Conservation (phyloP, 2,888 invertebrate species). For the Cacoxenus indagator region DNA sequence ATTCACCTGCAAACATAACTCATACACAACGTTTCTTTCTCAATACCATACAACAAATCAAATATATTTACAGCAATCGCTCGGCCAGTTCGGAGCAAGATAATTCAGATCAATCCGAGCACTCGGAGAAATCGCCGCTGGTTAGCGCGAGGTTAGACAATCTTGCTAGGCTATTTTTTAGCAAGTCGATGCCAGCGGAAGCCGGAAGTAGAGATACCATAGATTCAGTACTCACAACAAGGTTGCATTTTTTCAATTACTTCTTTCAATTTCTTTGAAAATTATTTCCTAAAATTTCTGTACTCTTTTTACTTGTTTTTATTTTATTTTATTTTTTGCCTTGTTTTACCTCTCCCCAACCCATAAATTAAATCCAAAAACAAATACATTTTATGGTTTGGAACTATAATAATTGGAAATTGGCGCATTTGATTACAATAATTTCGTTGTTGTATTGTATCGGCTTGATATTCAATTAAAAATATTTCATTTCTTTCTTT, state of each 20-base stretch:
- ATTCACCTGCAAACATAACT: no score
- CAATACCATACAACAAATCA: constrained; percentile 13
- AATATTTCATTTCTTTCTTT: no score
- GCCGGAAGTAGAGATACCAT: constrained; percentile 71
- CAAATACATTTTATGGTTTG: no score
- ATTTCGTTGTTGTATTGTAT: no score
- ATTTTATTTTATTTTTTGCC: no score
- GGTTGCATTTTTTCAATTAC: constrained; percentile 63
- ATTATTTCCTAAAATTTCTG: not conserved
- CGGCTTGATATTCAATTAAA: no score
- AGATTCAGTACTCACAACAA: constrained; percentile 71
- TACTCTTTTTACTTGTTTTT: no score
- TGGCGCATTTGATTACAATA: no score
- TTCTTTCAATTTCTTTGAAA: constrained; percentile 22
- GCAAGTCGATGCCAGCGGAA: constrained; percentile 73
- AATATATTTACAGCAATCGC: constrained; percentile 70
- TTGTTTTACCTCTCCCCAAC: no score
- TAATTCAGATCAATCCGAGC: constrained; percentile 71
- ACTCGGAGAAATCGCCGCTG: constrained; percentile 76
- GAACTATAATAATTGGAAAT: no score
- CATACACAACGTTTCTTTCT: no score
- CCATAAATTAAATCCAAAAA: no score
- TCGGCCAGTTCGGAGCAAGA: constrained; percentile 77
- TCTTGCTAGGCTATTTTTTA: constrained; percentile 81
- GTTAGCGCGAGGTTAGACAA: constrained; percentile 82